Evolutionary conservation across 2,888 invertebrate genomes (phyloP).

Genomic region (Dichetophora obliterata): DNA sequence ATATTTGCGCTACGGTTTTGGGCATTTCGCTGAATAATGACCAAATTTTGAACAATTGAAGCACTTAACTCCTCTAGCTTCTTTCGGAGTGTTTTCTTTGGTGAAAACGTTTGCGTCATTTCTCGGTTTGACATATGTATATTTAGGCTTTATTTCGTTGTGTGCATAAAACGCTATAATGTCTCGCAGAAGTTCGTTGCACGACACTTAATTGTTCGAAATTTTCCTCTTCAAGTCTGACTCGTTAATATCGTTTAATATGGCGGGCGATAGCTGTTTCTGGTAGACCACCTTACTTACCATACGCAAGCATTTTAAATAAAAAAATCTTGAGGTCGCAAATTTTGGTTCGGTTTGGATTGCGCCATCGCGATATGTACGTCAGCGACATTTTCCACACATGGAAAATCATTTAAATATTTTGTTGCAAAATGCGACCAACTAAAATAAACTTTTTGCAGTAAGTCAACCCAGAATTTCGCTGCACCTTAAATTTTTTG

Average conservation of each 20-base stretch:
- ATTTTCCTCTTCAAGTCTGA: not conserved
- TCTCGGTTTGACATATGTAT: no score
- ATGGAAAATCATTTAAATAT: not conserved
- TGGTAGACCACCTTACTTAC: constrained; percentile 23
- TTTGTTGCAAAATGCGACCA: not conserved
- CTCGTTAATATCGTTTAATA: constrained; percentile 37
- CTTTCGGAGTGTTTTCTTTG: not conserved
- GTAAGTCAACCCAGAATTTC: not conserved
- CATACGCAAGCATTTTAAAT: constrained; percentile 37
- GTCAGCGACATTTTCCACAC: constrained; percentile 33
- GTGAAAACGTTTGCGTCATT: not conserved
- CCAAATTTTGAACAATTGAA: not conserved
- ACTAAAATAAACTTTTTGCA: not conserved
- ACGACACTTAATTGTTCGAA: not conserved
- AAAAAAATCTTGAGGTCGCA: constrained; percentile 26
- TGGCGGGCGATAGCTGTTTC: constrained; percentile 30
- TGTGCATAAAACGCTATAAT: not conserved
- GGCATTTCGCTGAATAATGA: not conserved
- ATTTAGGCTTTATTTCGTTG: not conserved
- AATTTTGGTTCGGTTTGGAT: not conserved
- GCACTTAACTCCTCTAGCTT: not conserved
- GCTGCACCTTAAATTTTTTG: not conserved
- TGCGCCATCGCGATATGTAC: constrained; percentile 29
- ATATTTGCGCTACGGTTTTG: constrained; percentile 18
- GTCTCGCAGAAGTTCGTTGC: not conserved